Percentiles rank a stretch among this genome's conserved stretches.
These are phyloP conservation scores for Escarpia spicata DNA, from an alignment of 2,888 invertebrate species.

Conservation along the genomic window DNA sequence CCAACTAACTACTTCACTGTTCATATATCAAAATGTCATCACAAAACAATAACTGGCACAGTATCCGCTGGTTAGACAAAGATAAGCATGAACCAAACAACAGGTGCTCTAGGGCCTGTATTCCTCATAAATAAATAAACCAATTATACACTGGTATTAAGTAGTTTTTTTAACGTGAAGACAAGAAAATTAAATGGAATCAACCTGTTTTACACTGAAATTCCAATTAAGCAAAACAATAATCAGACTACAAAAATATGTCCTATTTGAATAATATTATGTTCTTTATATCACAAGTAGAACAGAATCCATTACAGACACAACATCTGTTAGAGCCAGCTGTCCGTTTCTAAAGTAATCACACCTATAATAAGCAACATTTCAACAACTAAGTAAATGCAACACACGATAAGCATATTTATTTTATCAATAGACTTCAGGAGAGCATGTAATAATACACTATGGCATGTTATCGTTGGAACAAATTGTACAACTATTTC, in stretches of 20 bases:
- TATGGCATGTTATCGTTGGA: background rate
- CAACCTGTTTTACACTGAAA: background rate
- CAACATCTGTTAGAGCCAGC: background rate
- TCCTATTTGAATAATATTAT: background rate
- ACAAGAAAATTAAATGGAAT: background rate
- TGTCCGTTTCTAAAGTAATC: background rate
- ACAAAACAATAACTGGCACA: background rate
- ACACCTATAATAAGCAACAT: background rate
- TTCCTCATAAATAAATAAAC: too few species aligned
- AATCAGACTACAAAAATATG: background rate
- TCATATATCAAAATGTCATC: background rate
- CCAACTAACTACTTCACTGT: background rate
- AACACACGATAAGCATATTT: background rate
- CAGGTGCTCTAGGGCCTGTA: too few species aligned
- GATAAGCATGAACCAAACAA: too few species aligned
- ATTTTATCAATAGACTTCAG: background rate
- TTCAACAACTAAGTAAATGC: background rate
- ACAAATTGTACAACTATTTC: background rate
- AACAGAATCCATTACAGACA: background rate
- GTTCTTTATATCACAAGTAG: background rate
- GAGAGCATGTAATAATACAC: background rate
- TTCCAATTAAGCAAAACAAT: background rate
- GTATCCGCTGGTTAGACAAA: background rate
- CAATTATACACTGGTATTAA: too few species aligned
- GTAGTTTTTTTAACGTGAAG: too few species aligned